Evolutionary conservation across 2,113 vertebrate species (phyloP).

Genomic region (Leucopsar rothschildi): DNA sequence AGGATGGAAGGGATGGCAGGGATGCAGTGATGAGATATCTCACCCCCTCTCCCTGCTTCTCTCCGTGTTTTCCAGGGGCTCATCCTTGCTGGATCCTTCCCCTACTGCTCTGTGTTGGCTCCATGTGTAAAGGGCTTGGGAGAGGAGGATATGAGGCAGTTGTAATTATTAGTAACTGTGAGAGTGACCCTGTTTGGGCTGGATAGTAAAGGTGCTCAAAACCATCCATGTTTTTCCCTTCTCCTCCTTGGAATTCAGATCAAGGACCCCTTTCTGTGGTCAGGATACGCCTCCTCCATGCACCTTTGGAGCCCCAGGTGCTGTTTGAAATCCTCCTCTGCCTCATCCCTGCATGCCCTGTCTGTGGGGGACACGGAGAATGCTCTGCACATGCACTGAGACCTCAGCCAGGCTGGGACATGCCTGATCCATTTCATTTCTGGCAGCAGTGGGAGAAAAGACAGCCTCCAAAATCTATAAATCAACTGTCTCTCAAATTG

Average conservation of each 20-base stretch:
- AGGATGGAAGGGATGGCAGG: background rate
- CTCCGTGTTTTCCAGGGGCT: background rate
- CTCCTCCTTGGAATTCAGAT: background rate
- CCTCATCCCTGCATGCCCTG: fast-evolving
- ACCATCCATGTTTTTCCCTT: background rate
- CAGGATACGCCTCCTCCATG: fast-evolving
- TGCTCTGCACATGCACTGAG: background rate
- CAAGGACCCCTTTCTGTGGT: background rate
- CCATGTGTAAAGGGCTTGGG: background rate
- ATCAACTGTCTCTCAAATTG: background rate
- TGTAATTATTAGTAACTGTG: background rate
- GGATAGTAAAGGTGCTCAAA: background rate
- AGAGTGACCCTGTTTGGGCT: background rate
- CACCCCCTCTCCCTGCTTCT: background rate
- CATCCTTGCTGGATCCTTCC: background rate
- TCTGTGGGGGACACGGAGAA: background rate
- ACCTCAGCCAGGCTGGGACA: background rate
- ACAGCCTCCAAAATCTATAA: background rate
- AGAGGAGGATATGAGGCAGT: background rate
- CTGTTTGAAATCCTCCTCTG: background rate
- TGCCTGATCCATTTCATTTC: fast-evolving
- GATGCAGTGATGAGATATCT: background rate
- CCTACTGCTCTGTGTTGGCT: background rate
- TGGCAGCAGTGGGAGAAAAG: background rate
- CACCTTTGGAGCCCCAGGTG: background rate